These are phyloP conservation scores for Troides helena DNA, from an alignment of 2,888 invertebrate genomes.

Conservation along the genomic window DNA sequence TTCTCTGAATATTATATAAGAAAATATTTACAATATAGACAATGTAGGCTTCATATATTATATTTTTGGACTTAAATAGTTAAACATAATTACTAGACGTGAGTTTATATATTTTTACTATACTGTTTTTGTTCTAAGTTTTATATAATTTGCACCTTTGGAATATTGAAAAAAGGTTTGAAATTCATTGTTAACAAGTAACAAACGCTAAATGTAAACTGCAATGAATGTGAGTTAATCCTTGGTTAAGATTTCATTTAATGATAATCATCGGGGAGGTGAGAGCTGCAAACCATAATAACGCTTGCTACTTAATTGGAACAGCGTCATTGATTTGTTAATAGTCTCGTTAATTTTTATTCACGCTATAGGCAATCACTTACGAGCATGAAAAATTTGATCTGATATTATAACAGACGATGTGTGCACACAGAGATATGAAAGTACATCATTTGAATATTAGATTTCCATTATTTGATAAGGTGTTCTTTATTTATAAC, in stretches of 20 bases:
- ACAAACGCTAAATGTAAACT: background rate
- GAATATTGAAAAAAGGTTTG: background rate
- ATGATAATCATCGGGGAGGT: conserved; percentile 57
- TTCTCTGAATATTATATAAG: too few relatives aligned
- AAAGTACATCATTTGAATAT: conserved; percentile 32
- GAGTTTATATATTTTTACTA: too few relatives aligned
- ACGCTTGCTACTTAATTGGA: conserved; percentile 66
- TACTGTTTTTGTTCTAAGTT: too few relatives aligned
- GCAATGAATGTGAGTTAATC: conserved; percentile 35
- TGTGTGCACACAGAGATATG: conserved; percentile 29
- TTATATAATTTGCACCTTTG: too few relatives aligned
- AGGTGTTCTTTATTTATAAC: conserved; percentile 28
- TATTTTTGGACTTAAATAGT: too few relatives aligned
- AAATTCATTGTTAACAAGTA: too few relatives aligned
- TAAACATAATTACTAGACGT: too few relatives aligned
- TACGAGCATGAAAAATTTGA: conserved; percentile 47
- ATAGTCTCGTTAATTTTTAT: conserved; percentile 66
- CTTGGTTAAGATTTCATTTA: conserved; percentile 65
- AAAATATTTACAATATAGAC: too few relatives aligned
- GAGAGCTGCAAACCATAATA: conserved; percentile 61
- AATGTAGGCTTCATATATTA: too few relatives aligned
- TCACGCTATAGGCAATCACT: conserved; percentile 51
- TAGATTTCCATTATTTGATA: conserved; percentile 40
- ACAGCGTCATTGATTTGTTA: conserved; percentile 69
- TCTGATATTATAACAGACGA: conserved; percentile 42